Evolutionary conservation across 2,888 invertebrate species (phyloP), one percentile per base, ranked within the genome.

Genomic region (Octodonta nipae): DNA sequence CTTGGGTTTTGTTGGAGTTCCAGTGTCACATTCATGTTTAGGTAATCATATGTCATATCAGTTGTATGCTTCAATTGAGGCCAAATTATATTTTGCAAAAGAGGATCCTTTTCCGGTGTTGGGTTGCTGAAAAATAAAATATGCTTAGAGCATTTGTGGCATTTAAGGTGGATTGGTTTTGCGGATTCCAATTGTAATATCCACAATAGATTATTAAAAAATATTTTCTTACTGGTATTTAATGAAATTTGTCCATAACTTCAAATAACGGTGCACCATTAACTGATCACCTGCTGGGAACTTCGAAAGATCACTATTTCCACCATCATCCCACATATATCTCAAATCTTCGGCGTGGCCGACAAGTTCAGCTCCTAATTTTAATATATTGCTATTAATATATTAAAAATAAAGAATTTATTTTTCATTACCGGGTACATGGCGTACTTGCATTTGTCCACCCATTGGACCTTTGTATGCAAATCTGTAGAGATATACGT

Each of bases 211-310:
- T 4, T 4, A 4, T 3, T 30, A 3, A 11, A 22, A 15, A 27
- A 15, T 15, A 17, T 17, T 8, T 30, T 33, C 38, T 36, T 32
- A 41, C 41, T 22, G 30, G 26, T 36, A 36, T 35, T 41, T 41
- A 10, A 33, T 36, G 15, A 41, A 41, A 32, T 41, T 41, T 1
- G 40, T 37, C 40, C 40, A 41, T 17, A 41, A 24, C 26, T 28
- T 36, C 5, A 41, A 24, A 26, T 30, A 35, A 7, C 37, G 36
- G 14, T 28, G 29, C 3, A 34, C 26, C 11, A 28, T 38, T 3
- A 37, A 7, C 13, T 13, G 13, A 16, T 40, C 39, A 13, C 30
- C 25, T 11, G 12, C 20, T 17, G 39, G 31, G 16, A 33, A 36
- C 26, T 33, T 15, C 10, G n/a, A 27, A 5, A 32, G 12, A 20